Evolutionary conservation across 1,140 invertebrate genomes (phyloP).

Genomic region (Ditylenchus dipsaci): DNA sequence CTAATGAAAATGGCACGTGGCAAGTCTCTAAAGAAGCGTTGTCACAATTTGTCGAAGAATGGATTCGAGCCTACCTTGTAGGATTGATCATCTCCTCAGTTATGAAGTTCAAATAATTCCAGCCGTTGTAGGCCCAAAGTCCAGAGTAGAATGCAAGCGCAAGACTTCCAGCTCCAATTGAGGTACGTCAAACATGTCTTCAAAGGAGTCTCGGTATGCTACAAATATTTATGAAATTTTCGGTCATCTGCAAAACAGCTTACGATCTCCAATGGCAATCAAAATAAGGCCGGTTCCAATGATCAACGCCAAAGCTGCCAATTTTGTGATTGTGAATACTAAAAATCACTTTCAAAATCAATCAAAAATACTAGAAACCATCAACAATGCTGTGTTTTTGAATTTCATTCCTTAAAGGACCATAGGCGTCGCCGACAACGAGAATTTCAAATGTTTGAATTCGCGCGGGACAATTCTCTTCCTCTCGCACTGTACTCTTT

Average conservation of each 20-base stretch:
- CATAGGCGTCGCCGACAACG: too few species aligned
- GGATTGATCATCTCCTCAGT: slow-evolving; percentile 67
- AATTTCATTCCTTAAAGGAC: too few species aligned
- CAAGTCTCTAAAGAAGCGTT: slow-evolving; percentile 78
- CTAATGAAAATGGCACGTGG: slow-evolving; percentile 91
- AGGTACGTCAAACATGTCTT: slow-evolving; percentile 71
- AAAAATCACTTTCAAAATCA: too few species aligned
- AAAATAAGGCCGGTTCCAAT: slow-evolving; percentile 50
- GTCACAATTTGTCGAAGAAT: slow-evolving; percentile 73
- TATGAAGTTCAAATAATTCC: slow-evolving; percentile 73
- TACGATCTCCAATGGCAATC: slow-evolving; percentile 63
- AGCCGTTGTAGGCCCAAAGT: slow-evolving; percentile 98
- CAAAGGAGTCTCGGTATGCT: slow-evolving; percentile 75
- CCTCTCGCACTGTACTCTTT: too few species aligned
- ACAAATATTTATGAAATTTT: slow-evolving; percentile 8
- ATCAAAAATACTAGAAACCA: too few species aligned
- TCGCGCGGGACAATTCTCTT: too few species aligned
- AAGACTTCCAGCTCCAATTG: slow-evolving; percentile 73
- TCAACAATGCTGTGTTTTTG: too few species aligned
- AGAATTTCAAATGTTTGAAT: too few species aligned
- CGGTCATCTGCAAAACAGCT: slow-evolving; percentile 58
- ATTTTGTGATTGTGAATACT: slow-evolving; percentile 82
- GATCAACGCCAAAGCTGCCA: slow-evolving; percentile 49
- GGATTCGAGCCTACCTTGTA: background rate
- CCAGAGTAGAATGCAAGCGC: slow-evolving; percentile 96